Evolutionary conservation across 1,140 invertebrate species (phyloP).

Genomic region (Drosophila baimaii): DNA sequence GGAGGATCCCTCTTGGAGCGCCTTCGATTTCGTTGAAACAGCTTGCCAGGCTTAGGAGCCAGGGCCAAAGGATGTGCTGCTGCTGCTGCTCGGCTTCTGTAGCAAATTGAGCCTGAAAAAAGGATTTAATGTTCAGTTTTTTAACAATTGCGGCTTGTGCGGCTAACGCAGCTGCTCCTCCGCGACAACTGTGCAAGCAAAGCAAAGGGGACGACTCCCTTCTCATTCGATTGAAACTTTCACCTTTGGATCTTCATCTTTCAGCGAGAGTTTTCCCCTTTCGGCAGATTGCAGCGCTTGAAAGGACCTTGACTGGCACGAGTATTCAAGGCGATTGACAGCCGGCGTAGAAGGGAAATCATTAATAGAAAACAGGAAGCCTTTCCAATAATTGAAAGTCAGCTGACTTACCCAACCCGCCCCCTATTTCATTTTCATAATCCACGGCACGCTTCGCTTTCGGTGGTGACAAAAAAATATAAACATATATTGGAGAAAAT

Average conservation of each 20-base stretch:
- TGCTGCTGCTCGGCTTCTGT: slow-evolving; percentile 46
- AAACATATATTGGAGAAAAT: not conserved
- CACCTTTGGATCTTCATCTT: slow-evolving; percentile 57
- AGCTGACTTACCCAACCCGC: slow-evolving; percentile 41
- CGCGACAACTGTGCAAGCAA: slow-evolving; percentile 54
- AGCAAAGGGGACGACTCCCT: slow-evolving; percentile 3
- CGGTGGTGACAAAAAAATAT: slow-evolving; percentile 14
- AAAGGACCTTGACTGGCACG: slow-evolving; percentile 57
- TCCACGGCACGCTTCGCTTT: slow-evolving; percentile 38
- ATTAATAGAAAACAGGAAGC: slow-evolving; percentile 43
- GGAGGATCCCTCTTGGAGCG: slow-evolving; percentile 44
- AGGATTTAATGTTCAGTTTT: slow-evolving; percentile 63
- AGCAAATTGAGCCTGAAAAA: slow-evolving; percentile 68
- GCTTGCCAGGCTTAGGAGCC: slow-evolving; percentile 60
- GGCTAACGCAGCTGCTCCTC: slow-evolving; percentile 27
- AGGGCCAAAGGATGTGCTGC: slow-evolving; percentile 39
- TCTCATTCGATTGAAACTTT: slow-evolving; percentile 63
- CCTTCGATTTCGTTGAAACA: slow-evolving; percentile 54
- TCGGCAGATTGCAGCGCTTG: slow-evolving; percentile 14
- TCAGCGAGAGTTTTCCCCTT: slow-evolving; percentile 24
- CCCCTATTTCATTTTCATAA: slow-evolving; percentile 56
- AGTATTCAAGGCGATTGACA: slow-evolving; percentile 49
- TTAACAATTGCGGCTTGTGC: slow-evolving; percentile 67
- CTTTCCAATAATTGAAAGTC: slow-evolving; percentile 54
- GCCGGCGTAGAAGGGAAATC: slow-evolving; percentile 10